Evolutionary conservation across 2,888 invertebrate species (phyloP).

Genomic region (Tetragonula carbonaria): DNA sequence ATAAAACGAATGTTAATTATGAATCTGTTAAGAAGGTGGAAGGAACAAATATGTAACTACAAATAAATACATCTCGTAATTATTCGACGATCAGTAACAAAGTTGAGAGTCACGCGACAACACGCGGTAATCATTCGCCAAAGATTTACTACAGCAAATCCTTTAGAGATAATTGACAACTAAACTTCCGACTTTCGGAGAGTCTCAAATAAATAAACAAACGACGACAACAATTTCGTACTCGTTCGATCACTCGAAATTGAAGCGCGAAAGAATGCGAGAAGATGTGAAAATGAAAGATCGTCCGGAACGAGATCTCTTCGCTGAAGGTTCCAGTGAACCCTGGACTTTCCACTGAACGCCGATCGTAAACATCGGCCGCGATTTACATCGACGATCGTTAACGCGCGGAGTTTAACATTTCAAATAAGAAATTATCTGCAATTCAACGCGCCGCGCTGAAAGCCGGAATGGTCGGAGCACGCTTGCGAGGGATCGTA

Average conservation of each 20-base stretch:
- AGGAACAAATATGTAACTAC: neutral
- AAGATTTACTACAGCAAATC: no score
- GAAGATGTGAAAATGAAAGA: neutral
- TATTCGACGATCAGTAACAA: no score
- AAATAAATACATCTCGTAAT: no score
- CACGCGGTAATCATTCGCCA: no score
- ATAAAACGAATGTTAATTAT: neutral
- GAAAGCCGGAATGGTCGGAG: conserved; percentile 16
- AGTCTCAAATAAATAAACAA: no score
- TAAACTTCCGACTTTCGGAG: no score
- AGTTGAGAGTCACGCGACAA: no score
- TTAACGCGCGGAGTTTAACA: neutral
- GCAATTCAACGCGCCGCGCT: conserved; percentile 24
- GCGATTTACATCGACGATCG: conserved; percentile 6
- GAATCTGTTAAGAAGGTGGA: neutral
- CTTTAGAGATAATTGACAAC: no score
- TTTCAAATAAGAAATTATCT: conserved; percentile 42
- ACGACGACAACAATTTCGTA: no score
- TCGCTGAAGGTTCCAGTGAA: neutral
- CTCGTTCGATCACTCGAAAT: no score
- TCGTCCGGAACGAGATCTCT: neutral
- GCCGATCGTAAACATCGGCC: neutral
- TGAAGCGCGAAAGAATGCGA: neutral
- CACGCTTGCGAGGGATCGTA: neutral
- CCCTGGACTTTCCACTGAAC: neutral